phyloP scores from a whole-genome alignment of 2,113 vertebrate genomes.

The Corydoras maculifer region DNA sequence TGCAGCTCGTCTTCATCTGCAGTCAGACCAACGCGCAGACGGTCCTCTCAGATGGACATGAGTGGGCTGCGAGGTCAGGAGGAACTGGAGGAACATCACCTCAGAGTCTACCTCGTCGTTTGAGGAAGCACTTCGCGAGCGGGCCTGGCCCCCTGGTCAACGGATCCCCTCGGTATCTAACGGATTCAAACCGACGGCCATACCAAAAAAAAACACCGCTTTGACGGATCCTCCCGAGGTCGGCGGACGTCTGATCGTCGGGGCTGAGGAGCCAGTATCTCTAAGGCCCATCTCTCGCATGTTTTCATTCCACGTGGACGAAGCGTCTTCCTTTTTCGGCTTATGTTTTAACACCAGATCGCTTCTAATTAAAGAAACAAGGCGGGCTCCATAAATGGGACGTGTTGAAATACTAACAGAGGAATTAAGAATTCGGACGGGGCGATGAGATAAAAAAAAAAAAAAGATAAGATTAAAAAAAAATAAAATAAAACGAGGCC shows the following conservation, averaged over 20 bases:
- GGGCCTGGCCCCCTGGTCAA: conserved; percentile 64
- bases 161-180: conserved; percentile 60
- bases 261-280: no score
- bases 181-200: conserved; percentile 63
- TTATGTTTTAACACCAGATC: conserved; percentile 42
- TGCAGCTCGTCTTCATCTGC: conserved; percentile 54
- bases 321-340: no score
- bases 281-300: no score
- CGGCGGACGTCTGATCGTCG: no score
- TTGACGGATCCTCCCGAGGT: no score
- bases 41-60: conserved; percentile 20
- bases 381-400: conserved; percentile 35
- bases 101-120: conserved; percentile 67
- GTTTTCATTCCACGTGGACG: no score
- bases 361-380: conserved; percentile 58
- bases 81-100: conserved; percentile 46
- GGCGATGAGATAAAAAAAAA: no score
- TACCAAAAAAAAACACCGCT: background rate
- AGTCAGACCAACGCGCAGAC: conserved; percentile 43
- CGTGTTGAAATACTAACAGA: no score
- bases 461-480: no score
- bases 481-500: conserved; percentile 64
- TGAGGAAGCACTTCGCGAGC: conserved; percentile 77
- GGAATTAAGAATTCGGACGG: no score
- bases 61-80: conserved; percentile 29